These are phyloP conservation scores for Aphaenogaster rudis DNA, from an alignment of 1,140 invertebrate genomes.

Conservation along the genomic window DNA sequence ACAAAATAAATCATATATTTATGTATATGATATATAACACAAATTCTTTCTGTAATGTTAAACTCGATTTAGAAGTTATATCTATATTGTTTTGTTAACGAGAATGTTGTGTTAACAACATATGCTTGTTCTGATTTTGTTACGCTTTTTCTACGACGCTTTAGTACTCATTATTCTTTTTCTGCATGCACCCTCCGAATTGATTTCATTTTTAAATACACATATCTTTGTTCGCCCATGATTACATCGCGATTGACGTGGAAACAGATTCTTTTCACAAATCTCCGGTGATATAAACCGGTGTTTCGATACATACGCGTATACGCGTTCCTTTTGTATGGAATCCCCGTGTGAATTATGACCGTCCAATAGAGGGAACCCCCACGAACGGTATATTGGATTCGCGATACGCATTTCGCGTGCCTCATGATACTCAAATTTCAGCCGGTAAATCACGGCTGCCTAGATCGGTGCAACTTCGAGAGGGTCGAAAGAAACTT, in stretches of 20 bases:
- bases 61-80: slow-evolving; percentile 7
- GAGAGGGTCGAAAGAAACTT: slow-evolving; percentile 66
- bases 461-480: slow-evolving; percentile 56
- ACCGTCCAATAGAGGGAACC: slow-evolving; percentile 72
- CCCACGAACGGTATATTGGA: slow-evolving; percentile 73
- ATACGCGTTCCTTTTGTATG: slow-evolving; percentile 63
- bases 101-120: not conserved
- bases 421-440: slow-evolving; percentile 78
- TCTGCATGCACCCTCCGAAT: not conserved
- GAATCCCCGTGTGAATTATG: slow-evolving; percentile 71
- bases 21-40: not conserved
- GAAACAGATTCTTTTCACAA: slow-evolving; percentile 57
- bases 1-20: not conserved
- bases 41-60: not conserved
- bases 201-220: slow-evolving; percentile 36
- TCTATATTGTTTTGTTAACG: not conserved
- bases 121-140: slow-evolving; percentile 4
- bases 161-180: slow-evolving; percentile 20
- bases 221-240: slow-evolving; percentile 16
- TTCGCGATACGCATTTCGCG: slow-evolving; percentile 78
- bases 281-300: slow-evolving; percentile 50
- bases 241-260: slow-evolving; percentile 38
- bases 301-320: slow-evolving; percentile 37
- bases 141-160: not conserved
- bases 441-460: slow-evolving; percentile 74